phyloP scores from a whole-genome alignment of 2,797 vertebrate species.

The Rallus crepitans region DNA sequence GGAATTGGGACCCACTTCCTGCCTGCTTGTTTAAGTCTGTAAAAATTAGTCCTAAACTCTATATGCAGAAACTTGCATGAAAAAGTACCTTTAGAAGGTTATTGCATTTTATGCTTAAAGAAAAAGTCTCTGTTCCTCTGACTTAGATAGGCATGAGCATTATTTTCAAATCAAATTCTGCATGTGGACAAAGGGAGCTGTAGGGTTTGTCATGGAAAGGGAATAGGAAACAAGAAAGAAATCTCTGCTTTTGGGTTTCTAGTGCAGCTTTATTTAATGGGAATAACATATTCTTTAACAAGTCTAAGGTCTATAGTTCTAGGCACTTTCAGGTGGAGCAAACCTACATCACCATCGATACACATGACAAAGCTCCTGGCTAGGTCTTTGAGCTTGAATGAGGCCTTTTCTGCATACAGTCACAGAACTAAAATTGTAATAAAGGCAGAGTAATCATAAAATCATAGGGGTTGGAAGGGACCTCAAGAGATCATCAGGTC shows the following conservation, averaged over 20 bases:
- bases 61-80: background rate
- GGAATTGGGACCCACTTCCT: background rate
- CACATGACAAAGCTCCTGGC: background rate
- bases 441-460: background rate
- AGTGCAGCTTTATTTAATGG: background rate
- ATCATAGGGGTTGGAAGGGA: no score
- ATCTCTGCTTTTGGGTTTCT: background rate
- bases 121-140: background rate
- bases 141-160: background rate
- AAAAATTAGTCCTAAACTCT: constrained; percentile 24
- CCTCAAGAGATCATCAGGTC: no score
- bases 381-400: background rate
- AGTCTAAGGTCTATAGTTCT: background rate
- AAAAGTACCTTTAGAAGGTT: background rate
- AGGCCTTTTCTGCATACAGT: background rate
- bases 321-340: background rate
- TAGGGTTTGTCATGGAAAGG: background rate
- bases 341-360: background rate
- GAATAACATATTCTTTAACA: background rate
- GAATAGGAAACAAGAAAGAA: background rate
- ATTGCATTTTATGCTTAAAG: background rate
- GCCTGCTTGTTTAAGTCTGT: background rate
- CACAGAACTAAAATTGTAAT: background rate
- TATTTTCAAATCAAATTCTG: background rate
- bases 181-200: background rate